Conservation (phyloP, 2,797 vertebrate species). For the Oreonectes daqikongensis region DNA sequence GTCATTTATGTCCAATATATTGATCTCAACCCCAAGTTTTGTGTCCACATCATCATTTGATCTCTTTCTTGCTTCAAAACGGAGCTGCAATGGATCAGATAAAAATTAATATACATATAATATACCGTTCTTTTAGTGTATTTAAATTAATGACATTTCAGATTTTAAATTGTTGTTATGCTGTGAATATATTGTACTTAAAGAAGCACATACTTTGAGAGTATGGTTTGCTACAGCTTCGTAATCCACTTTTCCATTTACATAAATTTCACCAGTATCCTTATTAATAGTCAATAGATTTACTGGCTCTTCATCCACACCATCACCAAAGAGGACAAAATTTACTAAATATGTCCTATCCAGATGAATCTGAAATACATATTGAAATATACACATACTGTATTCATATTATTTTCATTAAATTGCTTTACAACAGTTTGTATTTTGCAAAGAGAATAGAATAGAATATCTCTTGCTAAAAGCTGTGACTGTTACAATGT, state of each 20-base stretch:
- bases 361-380: constrained; percentile 59
- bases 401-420: neutral
- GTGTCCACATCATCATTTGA: constrained; percentile 32
- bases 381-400: neutral
- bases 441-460: too few species aligned
- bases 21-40: constrained; percentile 67
- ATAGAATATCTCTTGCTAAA: neutral
- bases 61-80: constrained; percentile 60
- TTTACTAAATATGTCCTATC: neutral
- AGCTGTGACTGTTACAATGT: too few species aligned
- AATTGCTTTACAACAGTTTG: too few species aligned
- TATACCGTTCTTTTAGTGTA: neutral
- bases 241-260: constrained; percentile 63
- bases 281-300: constrained; percentile 59
- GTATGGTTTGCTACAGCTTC: constrained; percentile 46
- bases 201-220: constrained; percentile 57
- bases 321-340: constrained; percentile 62
- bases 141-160: neutral
- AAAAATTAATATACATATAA: neutral
- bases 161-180: neutral
- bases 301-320: constrained; percentile 63
- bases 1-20: constrained; percentile 72
- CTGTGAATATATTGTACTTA: neutral
- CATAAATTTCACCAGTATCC: constrained; percentile 51
- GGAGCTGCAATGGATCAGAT: constrained; percentile 58